A percentile compares a stretch with the other conserved stretches of the same genome.
Conservation (phyloP, 2,888 invertebrate species). For the Ceratothoa steindachneri region DNA sequence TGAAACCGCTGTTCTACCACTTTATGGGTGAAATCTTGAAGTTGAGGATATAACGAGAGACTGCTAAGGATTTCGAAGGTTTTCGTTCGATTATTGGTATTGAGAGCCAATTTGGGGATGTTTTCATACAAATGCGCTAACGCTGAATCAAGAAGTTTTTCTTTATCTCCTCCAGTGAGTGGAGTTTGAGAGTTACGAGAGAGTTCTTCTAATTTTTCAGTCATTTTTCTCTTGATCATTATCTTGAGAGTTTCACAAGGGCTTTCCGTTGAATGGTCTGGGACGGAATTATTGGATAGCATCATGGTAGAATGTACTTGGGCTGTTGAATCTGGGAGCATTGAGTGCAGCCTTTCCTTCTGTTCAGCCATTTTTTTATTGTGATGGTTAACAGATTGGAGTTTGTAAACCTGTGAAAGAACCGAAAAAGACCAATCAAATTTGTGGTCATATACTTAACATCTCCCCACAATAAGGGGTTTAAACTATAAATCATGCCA, state of each 20-base stretch:
- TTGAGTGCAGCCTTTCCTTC: neutral
- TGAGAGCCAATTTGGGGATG: conserved; percentile 40
- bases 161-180: conserved; percentile 17
- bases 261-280: conserved; percentile 12
- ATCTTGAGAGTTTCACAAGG: conserved; percentile 60
- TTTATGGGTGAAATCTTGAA: conserved; percentile 38
- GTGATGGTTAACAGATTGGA: conserved; percentile 62
- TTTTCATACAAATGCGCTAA: conserved; percentile 39
- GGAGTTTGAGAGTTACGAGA: conserved; percentile 19
- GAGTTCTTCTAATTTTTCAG: conserved; percentile 43
- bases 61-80: conserved; percentile 34
- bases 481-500: too few species aligned
- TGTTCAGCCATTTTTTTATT: conserved; percentile 52
- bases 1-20: conserved; percentile 43
- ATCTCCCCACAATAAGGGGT: too few species aligned
- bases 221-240: conserved; percentile 61
- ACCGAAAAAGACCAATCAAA: too few species aligned
- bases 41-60: conserved; percentile 38
- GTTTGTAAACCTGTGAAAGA: conserved; percentile 62
- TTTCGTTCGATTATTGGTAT: conserved; percentile 28
- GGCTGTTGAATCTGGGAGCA: conserved; percentile 15
- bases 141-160: conserved; percentile 31
- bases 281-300: neutral
- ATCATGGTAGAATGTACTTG: neutral
- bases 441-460: too few species aligned